phyloP scores from a whole-genome alignment of 2,113 vertebrate species.

The Callospermophilus lateralis region DNA sequence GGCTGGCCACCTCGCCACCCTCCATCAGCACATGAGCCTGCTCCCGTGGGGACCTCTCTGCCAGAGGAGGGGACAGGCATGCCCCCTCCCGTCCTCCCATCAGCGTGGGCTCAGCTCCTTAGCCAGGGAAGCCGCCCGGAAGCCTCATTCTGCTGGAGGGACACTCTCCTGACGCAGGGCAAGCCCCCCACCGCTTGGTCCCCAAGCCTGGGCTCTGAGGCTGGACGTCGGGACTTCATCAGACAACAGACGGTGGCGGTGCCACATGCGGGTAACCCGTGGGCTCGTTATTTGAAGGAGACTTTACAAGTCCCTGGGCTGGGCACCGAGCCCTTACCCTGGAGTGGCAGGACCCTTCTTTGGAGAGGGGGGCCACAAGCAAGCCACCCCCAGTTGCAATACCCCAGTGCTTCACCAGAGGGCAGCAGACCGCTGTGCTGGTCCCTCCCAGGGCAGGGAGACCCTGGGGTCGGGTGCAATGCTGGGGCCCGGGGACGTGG shows the following conservation, averaged over 20 bases:
- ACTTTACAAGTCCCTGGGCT: background rate
- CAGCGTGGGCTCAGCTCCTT: background rate
- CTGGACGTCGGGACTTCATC: background rate
- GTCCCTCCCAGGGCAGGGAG: background rate
- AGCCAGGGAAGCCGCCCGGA: background rate
- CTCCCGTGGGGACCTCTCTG: too few species aligned
- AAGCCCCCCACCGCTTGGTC: background rate
- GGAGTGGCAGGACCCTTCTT: background rate
- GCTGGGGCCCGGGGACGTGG: background rate
- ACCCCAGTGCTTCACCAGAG: constrained; percentile 56
- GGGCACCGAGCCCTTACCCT: background rate
- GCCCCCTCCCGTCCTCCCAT: background rate
- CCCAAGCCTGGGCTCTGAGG: background rate
- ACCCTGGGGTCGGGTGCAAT: rapidly evolving
- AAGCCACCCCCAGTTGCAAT: background rate
- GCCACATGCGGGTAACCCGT: background rate
- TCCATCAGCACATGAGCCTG: rapidly evolving
- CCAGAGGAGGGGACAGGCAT: background rate
- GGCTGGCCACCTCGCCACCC: too few species aligned
- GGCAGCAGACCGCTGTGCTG: constrained; percentile 67
- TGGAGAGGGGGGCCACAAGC: too few species aligned
- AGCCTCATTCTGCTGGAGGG: rapidly evolving
- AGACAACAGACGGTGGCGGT: background rate
- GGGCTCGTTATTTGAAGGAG: background rate
- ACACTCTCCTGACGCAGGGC: background rate